Evolutionary conservation across 2,113 vertebrate species (phyloP).

Genomic region (Porphyrio hochstetteri): DNA sequence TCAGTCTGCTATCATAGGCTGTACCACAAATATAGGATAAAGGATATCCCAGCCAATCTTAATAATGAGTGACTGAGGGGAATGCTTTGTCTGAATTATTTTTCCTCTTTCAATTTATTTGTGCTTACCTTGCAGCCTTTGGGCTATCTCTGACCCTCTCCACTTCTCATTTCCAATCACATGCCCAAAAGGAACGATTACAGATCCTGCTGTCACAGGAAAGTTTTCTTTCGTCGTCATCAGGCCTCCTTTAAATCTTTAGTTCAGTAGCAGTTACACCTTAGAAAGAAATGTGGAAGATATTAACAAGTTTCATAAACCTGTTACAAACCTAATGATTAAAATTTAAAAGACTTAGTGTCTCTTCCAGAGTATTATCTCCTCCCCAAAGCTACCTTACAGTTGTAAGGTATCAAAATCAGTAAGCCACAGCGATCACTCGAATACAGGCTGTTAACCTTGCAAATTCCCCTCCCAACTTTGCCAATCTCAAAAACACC

Average conservation of each 20-base stretch:
- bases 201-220: constrained; percentile 50
- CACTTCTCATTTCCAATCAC: constrained; percentile 84
- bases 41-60: not conserved
- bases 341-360: not conserved
- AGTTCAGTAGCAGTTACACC: not conserved
- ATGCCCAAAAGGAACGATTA: constrained; percentile 82
- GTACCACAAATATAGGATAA: not conserved
- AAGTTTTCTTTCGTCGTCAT: constrained; percentile 6
- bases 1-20: not conserved
- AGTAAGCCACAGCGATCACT: not conserved
- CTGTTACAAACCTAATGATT: not conserved
- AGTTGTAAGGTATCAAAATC: not conserved
- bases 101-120: not conserved
- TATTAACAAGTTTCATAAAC: not conserved
- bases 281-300: not conserved
- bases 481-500: not conserved
- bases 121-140: constrained; percentile 81
- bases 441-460: not conserved
- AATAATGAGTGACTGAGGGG: accelerated
- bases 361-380: too few relatives aligned
- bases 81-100: not conserved
- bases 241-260: not conserved
- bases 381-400: not conserved
- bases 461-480: not conserved
- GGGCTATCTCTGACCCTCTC: constrained; percentile 83